Base-by-base conservation (phyloP, 1,140 invertebrate species). In the Drosophila pectinifera region DNA sequence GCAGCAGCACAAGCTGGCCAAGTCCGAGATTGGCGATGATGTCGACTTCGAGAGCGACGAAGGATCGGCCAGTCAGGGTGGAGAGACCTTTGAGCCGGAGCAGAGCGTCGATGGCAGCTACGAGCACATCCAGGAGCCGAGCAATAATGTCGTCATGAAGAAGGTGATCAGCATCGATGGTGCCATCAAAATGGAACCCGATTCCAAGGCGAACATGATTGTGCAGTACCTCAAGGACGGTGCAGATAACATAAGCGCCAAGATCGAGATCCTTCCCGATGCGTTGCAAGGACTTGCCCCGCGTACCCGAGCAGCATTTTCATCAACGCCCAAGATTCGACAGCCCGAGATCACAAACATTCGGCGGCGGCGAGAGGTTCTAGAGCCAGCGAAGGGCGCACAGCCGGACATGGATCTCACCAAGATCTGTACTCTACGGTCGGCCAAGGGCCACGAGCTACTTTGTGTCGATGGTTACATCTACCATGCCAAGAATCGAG, bases 381-480 rank as follows among this genome's bases (percentile, higher is more conserved):
- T 46, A 2, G 59, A 39, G 34, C 38, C 57, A 16, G 5, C 22
- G 0, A 57, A 67, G 22, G 8, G 46, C 3, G 16, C 41, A 6
- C 49, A 54, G 8, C 53, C 78, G 4, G 90, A 91, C 39, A 91
- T 91, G 84, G 82, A 91, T 67, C 49, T 90, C 2, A 89, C 80
- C 3, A 91, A 91, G 63, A 89, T 89, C 31, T 91, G 90, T 36
- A 91, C 76, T 4, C 54, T 91, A 6, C 86, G 90, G 10, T 91
- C 90, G 18, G 90, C 90, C 20, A 91, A 91, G 34, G 90, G 90
- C 18, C 77, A 79, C 20, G 90, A 91, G 54, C 78, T 91, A 55
- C 63, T 91, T 8, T 91, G 90, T 20, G 86, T 91, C 4, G 90
- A 91, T 61, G 90, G 90, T 18, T 91, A 80, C 45, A 91, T 91